phyloP scores from a whole-genome alignment of 37 sponge, comb jelly and placozoan genomes.

The Beroe forskalii region DNA sequence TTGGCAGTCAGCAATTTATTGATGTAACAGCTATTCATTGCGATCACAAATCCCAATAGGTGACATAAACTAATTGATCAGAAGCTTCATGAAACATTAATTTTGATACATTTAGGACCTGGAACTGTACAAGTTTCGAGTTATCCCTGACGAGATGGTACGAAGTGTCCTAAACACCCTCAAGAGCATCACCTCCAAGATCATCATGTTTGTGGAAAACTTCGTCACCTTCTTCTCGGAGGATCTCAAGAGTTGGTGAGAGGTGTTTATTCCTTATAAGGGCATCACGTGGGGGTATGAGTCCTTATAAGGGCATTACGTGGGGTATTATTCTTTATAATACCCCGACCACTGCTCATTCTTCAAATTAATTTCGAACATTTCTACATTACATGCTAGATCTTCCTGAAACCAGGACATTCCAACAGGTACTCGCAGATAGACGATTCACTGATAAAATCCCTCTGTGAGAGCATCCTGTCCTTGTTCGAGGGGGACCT shows the following conservation, averaged over 20 bases:
- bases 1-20: too few relatives aligned
- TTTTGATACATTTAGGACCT: neutral
- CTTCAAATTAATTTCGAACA: too few relatives aligned
- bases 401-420: too few relatives aligned
- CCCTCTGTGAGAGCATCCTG: neutral
- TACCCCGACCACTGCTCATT: neutral
- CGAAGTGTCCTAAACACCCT: neutral
- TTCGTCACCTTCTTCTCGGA: conserved; percentile 19
- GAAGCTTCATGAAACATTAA: too few relatives aligned
- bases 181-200: conserved; percentile 2
- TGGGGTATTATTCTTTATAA: too few relatives aligned
- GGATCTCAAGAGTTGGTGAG: neutral
- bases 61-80: too few relatives aligned
- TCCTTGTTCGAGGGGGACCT: neutral
- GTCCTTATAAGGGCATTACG: too few relatives aligned
- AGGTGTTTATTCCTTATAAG: too few relatives aligned
- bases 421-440: neutral
- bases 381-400: too few relatives aligned
- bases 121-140: neutral
- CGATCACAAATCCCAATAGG: too few relatives aligned
- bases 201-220: conserved; percentile 32
- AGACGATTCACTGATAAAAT: neutral
- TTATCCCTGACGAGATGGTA: neutral
- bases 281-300: too few relatives aligned
- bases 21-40: too few relatives aligned